phyloP scores from a whole-genome alignment of 2,888 invertebrate species.

The Biston betularia region DNA sequence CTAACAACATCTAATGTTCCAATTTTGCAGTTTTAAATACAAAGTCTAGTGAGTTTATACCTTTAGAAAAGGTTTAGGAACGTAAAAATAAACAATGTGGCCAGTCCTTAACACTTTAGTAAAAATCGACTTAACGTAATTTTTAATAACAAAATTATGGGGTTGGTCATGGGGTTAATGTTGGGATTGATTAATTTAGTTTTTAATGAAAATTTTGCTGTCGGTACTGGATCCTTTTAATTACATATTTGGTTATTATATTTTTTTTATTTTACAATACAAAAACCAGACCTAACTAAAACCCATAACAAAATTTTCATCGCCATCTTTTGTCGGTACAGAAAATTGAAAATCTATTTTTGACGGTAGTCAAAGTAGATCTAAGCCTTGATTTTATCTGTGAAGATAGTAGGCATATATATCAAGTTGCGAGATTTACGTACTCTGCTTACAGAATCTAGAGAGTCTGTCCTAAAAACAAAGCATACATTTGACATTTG shows the following conservation, averaged over 20 bases:
- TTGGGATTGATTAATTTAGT: conserved; percentile 30
- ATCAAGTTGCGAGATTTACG: too few species aligned
- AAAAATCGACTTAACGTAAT: conserved; percentile 56
- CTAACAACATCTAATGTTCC: too few species aligned
- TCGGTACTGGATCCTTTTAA: not conserved
- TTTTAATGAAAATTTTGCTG: conserved; percentile 15
- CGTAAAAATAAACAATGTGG: conserved; percentile 25
- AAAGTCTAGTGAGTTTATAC: conserved; percentile 12
- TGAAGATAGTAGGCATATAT: too few species aligned
- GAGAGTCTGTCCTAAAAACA: too few species aligned
- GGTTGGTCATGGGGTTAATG: conserved; percentile 44
- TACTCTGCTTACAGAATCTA: too few species aligned
- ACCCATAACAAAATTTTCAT: too few species aligned
- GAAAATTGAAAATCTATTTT: too few species aligned
- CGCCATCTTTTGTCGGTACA: too few species aligned
- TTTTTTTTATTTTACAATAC: not conserved
- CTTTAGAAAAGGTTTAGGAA: conserved; percentile 39
- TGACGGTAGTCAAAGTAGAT: too few species aligned
- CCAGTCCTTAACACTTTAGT: conserved; percentile 37
- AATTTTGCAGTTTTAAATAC: not conserved
- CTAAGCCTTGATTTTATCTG: too few species aligned
- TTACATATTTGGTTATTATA: conserved; percentile 6
- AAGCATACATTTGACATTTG: too few species aligned
- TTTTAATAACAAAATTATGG: conserved; percentile 64
- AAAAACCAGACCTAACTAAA: too few species aligned